Percentiles rank a stretch among this genome's conserved stretches.
Conservation (phyloP, 2,113 vertebrate genomes). For the Tor tambroides region DNA sequence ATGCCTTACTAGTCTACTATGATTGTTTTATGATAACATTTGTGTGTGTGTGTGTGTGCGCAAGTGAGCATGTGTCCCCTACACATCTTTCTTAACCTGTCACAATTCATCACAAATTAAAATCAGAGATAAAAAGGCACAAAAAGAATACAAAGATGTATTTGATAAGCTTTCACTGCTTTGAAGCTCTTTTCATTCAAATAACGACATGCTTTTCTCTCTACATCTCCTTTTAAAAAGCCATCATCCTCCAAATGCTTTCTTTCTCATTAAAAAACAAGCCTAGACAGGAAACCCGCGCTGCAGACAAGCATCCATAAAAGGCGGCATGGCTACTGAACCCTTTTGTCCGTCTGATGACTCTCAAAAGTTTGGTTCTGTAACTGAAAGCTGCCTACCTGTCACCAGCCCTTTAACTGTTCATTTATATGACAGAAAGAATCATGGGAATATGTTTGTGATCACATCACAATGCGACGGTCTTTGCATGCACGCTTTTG, state of each 20-base stretch:
- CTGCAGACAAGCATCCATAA: not conserved
- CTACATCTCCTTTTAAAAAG: constrained; percentile 1
- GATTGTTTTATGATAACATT: not conserved
- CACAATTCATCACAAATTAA: constrained; percentile 27
- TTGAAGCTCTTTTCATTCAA: constrained; percentile 10
- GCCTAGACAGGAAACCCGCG: constrained; percentile 9
- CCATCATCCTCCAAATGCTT: not conserved
- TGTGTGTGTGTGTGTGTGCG: not conserved
- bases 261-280: constrained; percentile 33
- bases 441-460: constrained; percentile 29
- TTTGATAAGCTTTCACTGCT: constrained; percentile 27
- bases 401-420: constrained; percentile 13
- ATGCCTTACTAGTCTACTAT: not conserved
- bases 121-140: constrained; percentile 22
- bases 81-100: not conserved
- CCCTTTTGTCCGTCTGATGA: constrained; percentile 13
- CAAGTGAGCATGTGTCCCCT: not conserved
- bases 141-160: constrained; percentile 38
- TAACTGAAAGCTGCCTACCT: constrained; percentile 6
- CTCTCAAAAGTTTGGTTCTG: constrained; percentile 5
- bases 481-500: not conserved
- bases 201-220: constrained; percentile 7
- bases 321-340: constrained; percentile 1
- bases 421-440: constrained; percentile 27
- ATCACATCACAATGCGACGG: constrained; percentile 11